These are phyloP conservation scores for Salarias fasciatus DNA, from an alignment of 2,797 vertebrate genomes.

Conservation along the genomic window DNA sequence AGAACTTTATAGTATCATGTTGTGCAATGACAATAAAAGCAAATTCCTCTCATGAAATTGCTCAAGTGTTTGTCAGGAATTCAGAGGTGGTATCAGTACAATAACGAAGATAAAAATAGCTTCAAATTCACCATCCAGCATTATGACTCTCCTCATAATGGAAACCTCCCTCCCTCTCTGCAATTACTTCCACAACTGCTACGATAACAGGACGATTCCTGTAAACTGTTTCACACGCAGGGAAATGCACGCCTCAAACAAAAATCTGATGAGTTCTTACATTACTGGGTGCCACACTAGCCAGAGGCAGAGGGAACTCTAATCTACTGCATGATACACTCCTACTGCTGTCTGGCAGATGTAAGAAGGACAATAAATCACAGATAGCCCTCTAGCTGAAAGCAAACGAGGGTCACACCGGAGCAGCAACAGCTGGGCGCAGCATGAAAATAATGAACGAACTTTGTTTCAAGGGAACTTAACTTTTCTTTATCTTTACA, in stretches of 20 bases:
- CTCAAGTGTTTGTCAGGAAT: slow-evolving; percentile 36
- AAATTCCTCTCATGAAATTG: slow-evolving; percentile 27
- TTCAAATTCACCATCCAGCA: slow-evolving; percentile 5
- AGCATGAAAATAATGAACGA: slow-evolving; percentile 28
- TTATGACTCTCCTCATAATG: slow-evolving; percentile 5
- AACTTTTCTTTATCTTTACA: background rate
- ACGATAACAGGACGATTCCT: slow-evolving; percentile 36
- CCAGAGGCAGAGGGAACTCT: slow-evolving; percentile 19
- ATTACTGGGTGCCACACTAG: slow-evolving; percentile 18
- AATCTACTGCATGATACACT: slow-evolving; percentile 40
- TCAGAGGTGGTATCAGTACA: slow-evolving; percentile 17
- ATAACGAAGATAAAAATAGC: slow-evolving; percentile 11
- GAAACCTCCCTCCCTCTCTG: slow-evolving; percentile 16
- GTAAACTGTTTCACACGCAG: slow-evolving; percentile 30
- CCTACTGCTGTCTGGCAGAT: slow-evolving; percentile 13
- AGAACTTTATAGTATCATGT: slow-evolving; percentile 8
- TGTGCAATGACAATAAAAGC: slow-evolving; percentile 23
- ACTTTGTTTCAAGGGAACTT: slow-evolving; percentile 42
- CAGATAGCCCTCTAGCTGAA: slow-evolving; percentile 22
- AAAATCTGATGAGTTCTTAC: slow-evolving; percentile 33
- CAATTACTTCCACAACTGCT: slow-evolving; percentile 26
- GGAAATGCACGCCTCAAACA: slow-evolving; percentile 36
- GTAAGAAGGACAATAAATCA: slow-evolving; percentile 35
- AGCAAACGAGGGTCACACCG: slow-evolving; percentile 24
- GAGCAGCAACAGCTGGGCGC: slow-evolving; percentile 48